Base-by-base conservation (phyloP, 2,113 vertebrate genomes). In the Oryzias javanicus region DNA sequence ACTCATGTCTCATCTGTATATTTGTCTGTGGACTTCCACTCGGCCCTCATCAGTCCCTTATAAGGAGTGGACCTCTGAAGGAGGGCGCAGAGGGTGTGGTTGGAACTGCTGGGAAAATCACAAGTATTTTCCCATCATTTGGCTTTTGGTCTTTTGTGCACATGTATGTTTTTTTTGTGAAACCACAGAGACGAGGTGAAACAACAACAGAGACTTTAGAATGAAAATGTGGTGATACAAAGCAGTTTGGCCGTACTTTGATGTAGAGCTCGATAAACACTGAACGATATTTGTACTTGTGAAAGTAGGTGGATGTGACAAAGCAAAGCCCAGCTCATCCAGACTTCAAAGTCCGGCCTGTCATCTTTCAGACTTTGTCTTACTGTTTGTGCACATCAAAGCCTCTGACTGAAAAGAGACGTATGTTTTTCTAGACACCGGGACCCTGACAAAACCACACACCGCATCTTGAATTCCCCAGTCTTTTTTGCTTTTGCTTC, bases 121-220 rank as follows among this genome's bases (percentile, higher is more conserved):
- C 25, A 58, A 78, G 42, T 61, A 66, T 70, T 81, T 89, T 87
- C 83, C 88, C 88, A 89, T 60, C 72, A 79, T 70, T 53, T 50
- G 45, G 35, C 41, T 75, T 70, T 71, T 66, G 47, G 53, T 66
- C 25, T 16, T 27, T 59, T 35, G 4, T 35, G 50, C 16, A 19
- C 49, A 44, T 67, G 49, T 51, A 20, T 64, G 58, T 20, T 24
- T 51, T 49, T 54, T 27, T 4, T 51, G 50, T 61, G 19, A 65
- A 52, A 69, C 51, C 55, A 35, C 40, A 62, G 17, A 52, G 45
- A 57, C 12, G 49, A 58, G 4, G 20, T 24, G 41, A 55, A 62
- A 60, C 42, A 18, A 8, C 40, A 56, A 22, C 51, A 64, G 27
- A 55, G 25, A 27, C 13, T 53, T 1, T 16, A 13, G 44, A 17